Conservation (phyloP, 1,140 invertebrate species). For the Spodoptera frugiperda region DNA sequence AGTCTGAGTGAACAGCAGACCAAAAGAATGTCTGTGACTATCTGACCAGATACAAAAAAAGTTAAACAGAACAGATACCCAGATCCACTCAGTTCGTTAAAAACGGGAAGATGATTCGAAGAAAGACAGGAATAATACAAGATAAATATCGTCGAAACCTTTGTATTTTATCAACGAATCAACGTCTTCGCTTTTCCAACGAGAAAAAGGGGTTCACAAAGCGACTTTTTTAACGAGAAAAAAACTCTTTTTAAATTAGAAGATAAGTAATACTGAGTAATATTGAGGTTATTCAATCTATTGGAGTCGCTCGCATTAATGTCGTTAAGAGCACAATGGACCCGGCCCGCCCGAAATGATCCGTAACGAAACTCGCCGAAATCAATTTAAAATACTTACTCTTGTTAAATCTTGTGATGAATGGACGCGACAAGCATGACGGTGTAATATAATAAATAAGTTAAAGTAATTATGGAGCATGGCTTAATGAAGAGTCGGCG, state of each 20-base stretch:
- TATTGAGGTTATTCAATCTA: slow-evolving; percentile 70
- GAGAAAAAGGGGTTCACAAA: slow-evolving; percentile 68
- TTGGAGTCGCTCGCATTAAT: slow-evolving; percentile 62
- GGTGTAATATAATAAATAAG: slow-evolving; percentile 63
- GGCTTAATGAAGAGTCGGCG: slow-evolving; percentile 51
- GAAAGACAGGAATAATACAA: slow-evolving; percentile 62
- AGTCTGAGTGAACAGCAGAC: no score
- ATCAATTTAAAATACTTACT: slow-evolving; percentile 79
- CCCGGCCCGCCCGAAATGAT: slow-evolving; percentile 68
- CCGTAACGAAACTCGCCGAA: slow-evolving; percentile 73
- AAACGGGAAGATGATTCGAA: slow-evolving; percentile 61
- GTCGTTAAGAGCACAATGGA: slow-evolving; percentile 73
- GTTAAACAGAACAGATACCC: slow-evolving; percentile 36
- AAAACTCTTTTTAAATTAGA: slow-evolving; percentile 61
- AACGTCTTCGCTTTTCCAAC: slow-evolving; percentile 66
- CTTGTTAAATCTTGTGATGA: slow-evolving; percentile 67
- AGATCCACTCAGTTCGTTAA: slow-evolving; percentile 52
- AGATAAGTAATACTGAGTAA: slow-evolving; percentile 71
- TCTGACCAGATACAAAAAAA: background rate
- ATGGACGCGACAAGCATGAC: slow-evolving; percentile 60
- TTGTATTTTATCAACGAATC: slow-evolving; percentile 72
- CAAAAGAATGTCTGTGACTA: no score
- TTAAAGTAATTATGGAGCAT: slow-evolving; percentile 60
- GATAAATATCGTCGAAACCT: slow-evolving; percentile 61
- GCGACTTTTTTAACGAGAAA: slow-evolving; percentile 61